Conservation (phyloP, 2,113 vertebrate species). For the Copsychus sechellarum region DNA sequence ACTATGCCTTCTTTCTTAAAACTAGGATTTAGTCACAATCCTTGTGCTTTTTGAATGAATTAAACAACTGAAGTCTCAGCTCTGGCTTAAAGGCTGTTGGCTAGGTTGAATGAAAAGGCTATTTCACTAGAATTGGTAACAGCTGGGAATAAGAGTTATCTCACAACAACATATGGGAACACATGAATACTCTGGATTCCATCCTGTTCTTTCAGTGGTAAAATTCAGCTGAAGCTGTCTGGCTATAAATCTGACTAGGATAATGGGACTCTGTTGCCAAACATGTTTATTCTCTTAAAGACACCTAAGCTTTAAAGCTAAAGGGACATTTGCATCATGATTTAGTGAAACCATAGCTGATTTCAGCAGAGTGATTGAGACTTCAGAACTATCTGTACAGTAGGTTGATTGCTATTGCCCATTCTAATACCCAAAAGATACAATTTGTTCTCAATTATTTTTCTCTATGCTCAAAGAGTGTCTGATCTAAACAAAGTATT, state of each 20-base stretch:
- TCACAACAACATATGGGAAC: not conserved
- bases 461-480: not conserved
- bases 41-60: not conserved
- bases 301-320: not conserved
- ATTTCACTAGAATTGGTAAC: not conserved
- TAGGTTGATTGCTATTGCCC: not conserved
- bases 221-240: not conserved
- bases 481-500: not conserved
- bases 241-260: not conserved
- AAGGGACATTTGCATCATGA: not conserved
- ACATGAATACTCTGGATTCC: not conserved
- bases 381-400: not conserved
- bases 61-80: not conserved
- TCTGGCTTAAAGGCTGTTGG: not conserved
- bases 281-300: not conserved
- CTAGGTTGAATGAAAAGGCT: slow-evolving; percentile 10
- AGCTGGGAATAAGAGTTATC: not conserved
- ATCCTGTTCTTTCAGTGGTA: not conserved
- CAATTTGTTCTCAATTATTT: not conserved
- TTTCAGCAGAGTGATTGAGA: not conserved
- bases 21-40: not conserved
- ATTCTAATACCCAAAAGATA: not conserved
- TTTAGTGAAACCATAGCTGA: not conserved
- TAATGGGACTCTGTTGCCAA: not conserved
- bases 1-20: not conserved